Evolutionary conservation across 2,888 invertebrate genomes (phyloP).

Genomic region (Osedax frankpressi): DNA sequence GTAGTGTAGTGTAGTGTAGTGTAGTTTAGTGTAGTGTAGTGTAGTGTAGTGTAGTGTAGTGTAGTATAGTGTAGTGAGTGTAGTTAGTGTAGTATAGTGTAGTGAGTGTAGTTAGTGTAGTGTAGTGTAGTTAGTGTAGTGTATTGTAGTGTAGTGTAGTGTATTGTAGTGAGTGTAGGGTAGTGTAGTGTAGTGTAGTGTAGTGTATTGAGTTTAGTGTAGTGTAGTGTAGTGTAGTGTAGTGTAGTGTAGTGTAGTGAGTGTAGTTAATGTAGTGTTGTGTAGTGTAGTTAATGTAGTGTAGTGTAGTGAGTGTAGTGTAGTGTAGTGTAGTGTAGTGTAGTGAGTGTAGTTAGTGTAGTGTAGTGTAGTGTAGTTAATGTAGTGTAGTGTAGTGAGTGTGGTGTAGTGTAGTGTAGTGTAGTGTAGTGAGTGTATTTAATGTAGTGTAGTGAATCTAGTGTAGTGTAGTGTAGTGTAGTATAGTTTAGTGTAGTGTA

Average conservation of each 20-base stretch:
- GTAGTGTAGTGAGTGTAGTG: too few species aligned
- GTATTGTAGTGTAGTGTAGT: slow-evolving; percentile 13
- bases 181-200: slow-evolving; percentile 20
- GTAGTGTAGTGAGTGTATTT: slow-evolving; percentile 22
- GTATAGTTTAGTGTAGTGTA: too few species aligned
- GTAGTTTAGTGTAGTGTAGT: too few species aligned
- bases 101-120: slow-evolving; percentile 22
- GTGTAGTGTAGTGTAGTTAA: too few species aligned
- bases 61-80: slow-evolving; percentile 20
- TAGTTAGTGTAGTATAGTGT: slow-evolving; percentile 21
- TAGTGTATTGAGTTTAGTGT: slow-evolving; percentile 8
- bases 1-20: too few species aligned
- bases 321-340: too few species aligned
- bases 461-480: slow-evolving; percentile 25
- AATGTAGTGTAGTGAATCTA: too few species aligned
- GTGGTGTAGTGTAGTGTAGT: slow-evolving; percentile 22
- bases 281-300: slow-evolving; percentile 25
- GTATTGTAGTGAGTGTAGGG: slow-evolving; percentile 18
- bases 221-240: background rate
- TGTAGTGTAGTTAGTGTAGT: slow-evolving; percentile 16
- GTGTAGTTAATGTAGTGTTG: slow-evolving; percentile 24
- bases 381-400: too few species aligned
- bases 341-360: too few species aligned
- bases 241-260: slow-evolving; percentile 18
- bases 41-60: slow-evolving; percentile 17